phyloP scores from a whole-genome alignment of 2,113 vertebrate genomes.

The Pterocles orientalis region DNA sequence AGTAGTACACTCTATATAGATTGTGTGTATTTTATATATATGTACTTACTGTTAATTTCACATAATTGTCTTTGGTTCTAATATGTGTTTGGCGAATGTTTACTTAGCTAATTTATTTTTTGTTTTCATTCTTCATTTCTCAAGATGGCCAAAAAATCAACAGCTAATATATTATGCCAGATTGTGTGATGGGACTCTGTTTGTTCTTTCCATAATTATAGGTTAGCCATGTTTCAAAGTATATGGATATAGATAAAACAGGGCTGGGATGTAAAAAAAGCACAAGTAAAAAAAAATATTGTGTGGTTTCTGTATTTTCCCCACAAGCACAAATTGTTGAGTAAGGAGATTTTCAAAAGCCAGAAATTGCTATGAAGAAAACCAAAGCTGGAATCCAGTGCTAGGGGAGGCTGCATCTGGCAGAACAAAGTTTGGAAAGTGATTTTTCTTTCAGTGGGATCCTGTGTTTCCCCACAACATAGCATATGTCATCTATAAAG shows the following conservation, averaged over 20 bases:
- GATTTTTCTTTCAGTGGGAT: neutral
- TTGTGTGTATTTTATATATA: neutral
- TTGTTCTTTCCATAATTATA: conserved; percentile 62
- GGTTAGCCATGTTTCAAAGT: conserved; percentile 39
- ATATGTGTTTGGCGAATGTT: neutral
- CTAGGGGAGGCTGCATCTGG: conserved; percentile 46
- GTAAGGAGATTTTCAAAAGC: conserved; percentile 78
- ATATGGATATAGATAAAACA: conserved; percentile 62
- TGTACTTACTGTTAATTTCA: neutral
- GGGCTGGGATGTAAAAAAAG: conserved; percentile 53
- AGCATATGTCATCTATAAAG: neutral
- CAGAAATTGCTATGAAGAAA: conserved; percentile 73
- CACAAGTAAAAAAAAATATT: conserved; percentile 27
- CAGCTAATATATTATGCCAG: neutral
- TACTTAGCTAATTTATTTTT: conserved; percentile 24
- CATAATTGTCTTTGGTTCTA: neutral
- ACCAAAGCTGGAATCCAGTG: conserved; percentile 43
- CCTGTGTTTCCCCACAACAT: conserved; percentile 2
- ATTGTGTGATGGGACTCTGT: conserved; percentile 6
- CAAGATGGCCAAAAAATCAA: neutral
- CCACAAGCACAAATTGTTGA: conserved; percentile 72
- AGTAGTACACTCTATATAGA: neutral
- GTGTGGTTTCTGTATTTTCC: conserved; percentile 65
- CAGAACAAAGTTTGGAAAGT: conserved; percentile 47
- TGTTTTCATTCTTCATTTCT: neutral